Percentiles rank a stretch among this genome's conserved stretches.
Evolutionary conservation across 2,888 invertebrate genomes (phyloP).

Genomic region (Strigamia maritima): DNA sequence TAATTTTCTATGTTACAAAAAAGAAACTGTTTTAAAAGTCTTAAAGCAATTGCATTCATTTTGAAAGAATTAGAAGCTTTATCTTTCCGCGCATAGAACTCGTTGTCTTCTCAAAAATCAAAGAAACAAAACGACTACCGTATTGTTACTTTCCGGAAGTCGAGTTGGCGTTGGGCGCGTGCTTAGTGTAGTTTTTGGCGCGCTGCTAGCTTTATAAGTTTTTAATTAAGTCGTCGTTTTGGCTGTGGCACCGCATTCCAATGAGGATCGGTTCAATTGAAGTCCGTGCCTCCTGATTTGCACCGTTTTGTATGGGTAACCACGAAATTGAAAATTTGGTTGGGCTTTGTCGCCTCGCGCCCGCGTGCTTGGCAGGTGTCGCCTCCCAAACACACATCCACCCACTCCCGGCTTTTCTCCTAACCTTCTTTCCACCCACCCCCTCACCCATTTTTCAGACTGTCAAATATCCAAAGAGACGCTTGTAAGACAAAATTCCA

Average conservation of each 20-base stretch:
- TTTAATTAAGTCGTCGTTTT: slow-evolving; percentile 36
- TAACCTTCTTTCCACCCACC: background rate
- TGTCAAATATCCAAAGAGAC: slow-evolving; percentile 17
- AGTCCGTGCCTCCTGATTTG: slow-evolving; percentile 32
- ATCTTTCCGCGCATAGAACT: too few species aligned
- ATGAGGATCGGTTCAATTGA: background rate
- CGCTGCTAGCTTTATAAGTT: slow-evolving; percentile 31
- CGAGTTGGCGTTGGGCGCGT: background rate
- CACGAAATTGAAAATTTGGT: slow-evolving; percentile 37
- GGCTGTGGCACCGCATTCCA: slow-evolving; percentile 23
- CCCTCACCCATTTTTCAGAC: slow-evolving; percentile 15
- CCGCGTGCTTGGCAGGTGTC: slow-evolving; percentile 32
- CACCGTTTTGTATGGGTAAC: slow-evolving; percentile 34
- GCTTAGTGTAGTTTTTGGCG: background rate
- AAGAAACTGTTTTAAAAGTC: too few species aligned
- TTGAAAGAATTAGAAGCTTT: too few species aligned
- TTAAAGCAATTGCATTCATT: too few species aligned
- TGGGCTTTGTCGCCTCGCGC: background rate
- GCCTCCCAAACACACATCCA: slow-evolving; percentile 21
- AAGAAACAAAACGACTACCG: background rate
- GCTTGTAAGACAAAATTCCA: slow-evolving; percentile 4
- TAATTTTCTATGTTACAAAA: too few species aligned
- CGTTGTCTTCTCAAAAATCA: too few species aligned
- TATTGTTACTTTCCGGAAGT: background rate
- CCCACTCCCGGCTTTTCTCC: background rate